Conservation (phyloP, 2,888 invertebrate species). For the Holacanthella duospinosa region DNA sequence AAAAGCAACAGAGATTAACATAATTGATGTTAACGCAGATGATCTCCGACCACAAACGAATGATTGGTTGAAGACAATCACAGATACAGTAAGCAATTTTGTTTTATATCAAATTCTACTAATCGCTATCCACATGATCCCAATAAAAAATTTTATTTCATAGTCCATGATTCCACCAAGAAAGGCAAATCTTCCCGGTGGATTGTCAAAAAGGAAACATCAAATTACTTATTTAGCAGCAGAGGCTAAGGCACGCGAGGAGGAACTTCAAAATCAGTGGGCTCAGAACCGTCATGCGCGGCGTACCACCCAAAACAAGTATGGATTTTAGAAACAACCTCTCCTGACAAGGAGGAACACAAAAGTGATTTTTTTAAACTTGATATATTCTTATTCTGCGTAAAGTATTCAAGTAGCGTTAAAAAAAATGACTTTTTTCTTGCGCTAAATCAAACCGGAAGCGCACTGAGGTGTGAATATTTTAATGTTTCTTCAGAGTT, state of each 20-base stretch:
- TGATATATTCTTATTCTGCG: too few species aligned
- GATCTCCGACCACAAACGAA: slow-evolving; percentile 69
- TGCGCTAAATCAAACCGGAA: too few species aligned
- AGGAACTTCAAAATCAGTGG: slow-evolving; percentile 89
- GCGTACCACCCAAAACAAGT: slow-evolving; percentile 85
- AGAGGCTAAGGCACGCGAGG: slow-evolving; percentile 87
- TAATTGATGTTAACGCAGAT: slow-evolving; percentile 72
- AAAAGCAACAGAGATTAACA: slow-evolving; percentile 52
- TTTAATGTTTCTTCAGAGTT: too few species aligned
- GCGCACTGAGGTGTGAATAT: too few species aligned
- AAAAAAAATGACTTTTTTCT: too few species aligned
- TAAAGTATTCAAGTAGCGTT: too few species aligned
- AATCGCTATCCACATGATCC: not conserved
- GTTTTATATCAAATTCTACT: too few species aligned
- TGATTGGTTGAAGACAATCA: slow-evolving; percentile 62
- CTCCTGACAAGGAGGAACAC: slow-evolving; percentile 5
- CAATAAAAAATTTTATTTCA: not conserved
- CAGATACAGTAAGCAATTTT: slow-evolving; percentile 33
- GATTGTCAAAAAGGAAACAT: slow-evolving; percentile 60
- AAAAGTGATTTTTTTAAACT: too few species aligned
- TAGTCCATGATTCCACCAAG: slow-evolving; percentile 15
- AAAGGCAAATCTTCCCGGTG: slow-evolving; percentile 29
- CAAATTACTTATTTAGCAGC: slow-evolving; percentile 91
- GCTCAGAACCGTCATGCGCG: slow-evolving; percentile 72
- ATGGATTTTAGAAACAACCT: slow-evolving; percentile 82